Percentiles rank a stretch among this genome's conserved stretches.
phyloP scores from a whole-genome alignment of 2,797 vertebrate species.

The Pristis pectinata region DNA sequence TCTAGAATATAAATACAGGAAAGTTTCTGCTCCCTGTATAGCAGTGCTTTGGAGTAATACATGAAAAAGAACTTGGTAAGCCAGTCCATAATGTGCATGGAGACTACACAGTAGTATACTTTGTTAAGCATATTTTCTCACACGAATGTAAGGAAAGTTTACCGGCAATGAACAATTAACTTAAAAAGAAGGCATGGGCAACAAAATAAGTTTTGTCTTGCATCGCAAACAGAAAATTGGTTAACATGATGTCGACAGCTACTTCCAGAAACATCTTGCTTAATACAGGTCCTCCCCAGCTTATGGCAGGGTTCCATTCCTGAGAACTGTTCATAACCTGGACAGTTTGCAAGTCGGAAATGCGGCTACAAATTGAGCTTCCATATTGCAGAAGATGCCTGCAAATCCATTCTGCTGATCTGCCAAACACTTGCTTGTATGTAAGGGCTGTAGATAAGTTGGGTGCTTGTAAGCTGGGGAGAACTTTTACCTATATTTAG shows the following conservation, averaged over 20 bases:
- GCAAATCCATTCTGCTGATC: too few relatives aligned
- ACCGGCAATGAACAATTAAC: background rate
- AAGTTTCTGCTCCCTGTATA: background rate
- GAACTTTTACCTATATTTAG: background rate
- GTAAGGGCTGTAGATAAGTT: too few relatives aligned
- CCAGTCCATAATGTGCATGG: background rate
- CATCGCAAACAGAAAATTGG: background rate
- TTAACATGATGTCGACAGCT: background rate
- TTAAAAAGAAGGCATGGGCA: background rate
- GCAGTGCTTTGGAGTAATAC: background rate
- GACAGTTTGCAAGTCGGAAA: too few relatives aligned
- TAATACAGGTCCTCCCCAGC: background rate
- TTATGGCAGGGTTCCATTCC: too few relatives aligned
- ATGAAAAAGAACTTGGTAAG: background rate
- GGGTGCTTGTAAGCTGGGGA: too few relatives aligned
- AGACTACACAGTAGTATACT: background rate
- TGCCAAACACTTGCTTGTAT: too few relatives aligned
- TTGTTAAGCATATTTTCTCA: background rate
- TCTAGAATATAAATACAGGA: background rate
- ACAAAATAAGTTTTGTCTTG: background rate
- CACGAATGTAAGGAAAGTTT: background rate
- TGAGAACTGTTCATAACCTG: too few relatives aligned
- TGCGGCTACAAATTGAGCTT: too few relatives aligned
- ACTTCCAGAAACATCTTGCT: background rate
- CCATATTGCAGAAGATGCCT: too few relatives aligned